Evolutionary conservation across 2,113 vertebrate genomes (phyloP).

Genomic region (Ictalurus punctatus): DNA sequence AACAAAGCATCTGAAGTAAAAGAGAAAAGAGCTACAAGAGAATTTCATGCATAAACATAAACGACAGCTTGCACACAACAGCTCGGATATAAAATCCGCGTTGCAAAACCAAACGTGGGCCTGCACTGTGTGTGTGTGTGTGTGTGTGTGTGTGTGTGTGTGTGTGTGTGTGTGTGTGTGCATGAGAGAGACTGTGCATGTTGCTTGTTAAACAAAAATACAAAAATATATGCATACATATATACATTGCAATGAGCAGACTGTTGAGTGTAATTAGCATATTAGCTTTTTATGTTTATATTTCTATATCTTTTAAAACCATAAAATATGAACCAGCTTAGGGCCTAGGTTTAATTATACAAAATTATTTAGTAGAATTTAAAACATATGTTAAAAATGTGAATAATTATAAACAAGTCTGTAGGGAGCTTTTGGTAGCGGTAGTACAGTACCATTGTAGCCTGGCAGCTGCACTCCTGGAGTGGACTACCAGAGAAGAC

Average conservation of each 20-base stretch:
- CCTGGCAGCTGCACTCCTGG: too few relatives aligned
- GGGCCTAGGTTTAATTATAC: background rate
- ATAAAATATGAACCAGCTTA: background rate
- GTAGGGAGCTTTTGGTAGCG: too few relatives aligned
- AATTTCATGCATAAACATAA: slow-evolving; percentile 13
- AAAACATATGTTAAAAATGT: too few relatives aligned
- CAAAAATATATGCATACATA: background rate
- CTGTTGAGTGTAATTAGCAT: background rate
- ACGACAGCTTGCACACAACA: slow-evolving; percentile 17
- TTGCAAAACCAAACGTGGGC: background rate
- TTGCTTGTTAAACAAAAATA: background rate
- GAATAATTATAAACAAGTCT: too few relatives aligned
- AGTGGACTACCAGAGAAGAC: too few relatives aligned
- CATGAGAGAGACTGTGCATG: background rate
- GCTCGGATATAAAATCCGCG: background rate
- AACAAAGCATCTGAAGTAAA: slow-evolving; percentile 32
- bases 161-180: background rate
- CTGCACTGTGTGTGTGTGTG: background rate
- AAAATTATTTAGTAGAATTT: background rate
- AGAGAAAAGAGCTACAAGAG: slow-evolving; percentile 24
- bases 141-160: background rate
- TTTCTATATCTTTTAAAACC: background rate
- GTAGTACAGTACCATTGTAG: too few relatives aligned
- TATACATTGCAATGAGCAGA: background rate
- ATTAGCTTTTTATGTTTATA: background rate